Conservation (phyloP, 2,113 vertebrate genomes). For the Pandion haliaetus region DNA sequence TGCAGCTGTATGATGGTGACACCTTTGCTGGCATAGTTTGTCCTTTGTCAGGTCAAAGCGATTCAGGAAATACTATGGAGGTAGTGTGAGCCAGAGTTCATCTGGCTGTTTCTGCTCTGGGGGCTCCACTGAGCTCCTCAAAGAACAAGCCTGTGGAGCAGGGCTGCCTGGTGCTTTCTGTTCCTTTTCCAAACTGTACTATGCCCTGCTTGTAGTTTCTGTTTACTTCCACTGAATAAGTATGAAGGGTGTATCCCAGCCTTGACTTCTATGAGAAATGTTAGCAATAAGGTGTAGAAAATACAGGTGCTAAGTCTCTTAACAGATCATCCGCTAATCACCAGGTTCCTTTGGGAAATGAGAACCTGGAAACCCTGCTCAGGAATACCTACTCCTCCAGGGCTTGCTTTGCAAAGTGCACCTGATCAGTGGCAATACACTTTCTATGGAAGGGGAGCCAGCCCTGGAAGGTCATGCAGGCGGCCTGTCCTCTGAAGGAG, state of each 20-base stretch:
- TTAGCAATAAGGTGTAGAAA: neutral
- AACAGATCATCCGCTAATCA: neutral
- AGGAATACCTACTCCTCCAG: neutral
- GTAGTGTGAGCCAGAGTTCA: neutral
- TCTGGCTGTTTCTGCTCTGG: neutral
- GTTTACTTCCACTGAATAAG: neutral
- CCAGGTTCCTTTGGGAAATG: neutral
- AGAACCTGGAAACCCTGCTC: neutral
- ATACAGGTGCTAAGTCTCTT: neutral
- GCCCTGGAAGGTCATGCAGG: neutral
- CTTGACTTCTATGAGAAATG: neutral
- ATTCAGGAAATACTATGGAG: neutral
- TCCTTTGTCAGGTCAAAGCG: neutral
- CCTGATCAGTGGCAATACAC: rapidly evolving
- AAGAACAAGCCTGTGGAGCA: neutral
- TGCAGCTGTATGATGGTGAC: neutral
- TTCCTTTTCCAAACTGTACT: neutral
- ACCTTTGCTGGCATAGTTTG: neutral
- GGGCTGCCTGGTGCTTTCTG: neutral
- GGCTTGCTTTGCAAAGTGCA: neutral
- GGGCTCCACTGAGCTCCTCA: neutral
- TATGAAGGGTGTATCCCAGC: neutral
- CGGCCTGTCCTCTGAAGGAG: neutral
- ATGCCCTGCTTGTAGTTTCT: neutral
- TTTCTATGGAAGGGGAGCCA: neutral